Conservation (phyloP, 1,140 invertebrate species). For the Aphaenogaster floridana region DNA sequence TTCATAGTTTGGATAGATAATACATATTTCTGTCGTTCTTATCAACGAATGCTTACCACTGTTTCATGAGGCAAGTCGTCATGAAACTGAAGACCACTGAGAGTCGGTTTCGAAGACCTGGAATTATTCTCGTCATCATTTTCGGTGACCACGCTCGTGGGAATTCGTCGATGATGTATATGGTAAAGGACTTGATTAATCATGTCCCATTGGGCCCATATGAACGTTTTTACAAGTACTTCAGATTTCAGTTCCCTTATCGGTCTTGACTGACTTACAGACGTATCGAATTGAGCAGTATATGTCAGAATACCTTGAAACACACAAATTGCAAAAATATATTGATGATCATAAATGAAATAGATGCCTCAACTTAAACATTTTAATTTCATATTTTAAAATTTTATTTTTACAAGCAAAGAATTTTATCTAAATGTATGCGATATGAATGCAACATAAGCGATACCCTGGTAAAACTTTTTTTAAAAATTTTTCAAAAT, state of each 20-base stretch:
- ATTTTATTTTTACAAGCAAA: not conserved
- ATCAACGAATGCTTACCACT: slow-evolving; percentile 89
- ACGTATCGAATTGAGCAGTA: slow-evolving; percentile 76
- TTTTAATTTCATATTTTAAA: not conserved
- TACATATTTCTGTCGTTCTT: slow-evolving; percentile 11
- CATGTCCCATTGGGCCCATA: slow-evolving; percentile 94
- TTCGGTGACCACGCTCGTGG: slow-evolving; percentile 89
- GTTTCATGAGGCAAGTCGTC: slow-evolving; percentile 94
- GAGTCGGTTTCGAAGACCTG: slow-evolving; percentile 89
- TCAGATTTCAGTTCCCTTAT: slow-evolving; percentile 87
- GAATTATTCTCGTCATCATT: slow-evolving; percentile 88
- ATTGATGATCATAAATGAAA: slow-evolving; percentile 12
- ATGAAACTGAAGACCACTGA: slow-evolving; percentile 94
- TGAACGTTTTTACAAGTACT: slow-evolving; percentile 90
- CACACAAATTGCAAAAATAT: slow-evolving; percentile 34
- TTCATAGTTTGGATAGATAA: not conserved
- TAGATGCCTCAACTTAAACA: not conserved
- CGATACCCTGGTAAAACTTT: too few species aligned
- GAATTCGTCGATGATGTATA: slow-evolving; percentile 91
- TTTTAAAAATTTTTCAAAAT: too few species aligned
- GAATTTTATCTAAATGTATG: not conserved
- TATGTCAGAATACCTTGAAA: slow-evolving; percentile 81
- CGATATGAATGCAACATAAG: slow-evolving; percentile 5
- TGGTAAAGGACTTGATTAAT: slow-evolving; percentile 93
- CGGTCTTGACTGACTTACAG: slow-evolving; percentile 62